Conservation (phyloP, 2,888 invertebrate species). For the Agrochola lychnidis region DNA sequence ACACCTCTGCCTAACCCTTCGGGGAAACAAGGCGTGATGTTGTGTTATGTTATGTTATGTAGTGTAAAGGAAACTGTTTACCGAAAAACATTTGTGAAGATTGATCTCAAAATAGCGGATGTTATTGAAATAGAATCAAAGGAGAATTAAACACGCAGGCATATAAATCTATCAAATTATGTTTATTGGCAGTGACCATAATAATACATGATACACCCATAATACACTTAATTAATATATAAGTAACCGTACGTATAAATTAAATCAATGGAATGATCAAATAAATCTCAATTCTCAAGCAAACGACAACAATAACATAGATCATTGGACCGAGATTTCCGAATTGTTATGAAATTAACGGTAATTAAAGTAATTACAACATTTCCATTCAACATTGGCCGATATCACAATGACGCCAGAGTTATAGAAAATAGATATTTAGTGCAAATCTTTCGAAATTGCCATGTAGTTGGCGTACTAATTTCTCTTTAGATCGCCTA, state of each 20-base stretch:
- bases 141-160: conserved; percentile 26
- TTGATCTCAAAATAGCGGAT: conserved; percentile 12
- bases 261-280: conserved; percentile 47
- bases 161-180: conserved; percentile 11
- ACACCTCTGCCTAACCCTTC: no score
- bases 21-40: no score
- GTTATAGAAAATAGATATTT: conserved; percentile 47
- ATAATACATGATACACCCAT: conserved; percentile 12
- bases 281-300: conserved; percentile 7
- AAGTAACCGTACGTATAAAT: not conserved
- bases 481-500: conserved; percentile 47
- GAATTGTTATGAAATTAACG: conserved; percentile 36
- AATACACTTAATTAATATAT: conserved; percentile 30
- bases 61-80: not conserved
- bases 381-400: conserved; percentile 36
- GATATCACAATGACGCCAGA: conserved; percentile 42
- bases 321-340: conserved; percentile 27
- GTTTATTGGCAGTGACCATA: conserved; percentile 47
- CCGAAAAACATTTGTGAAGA: not conserved
- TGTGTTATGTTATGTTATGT: no score
- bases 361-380: conserved; percentile 48
- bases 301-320: conserved; percentile 21
- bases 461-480: conserved; percentile 35
- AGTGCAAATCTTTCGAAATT: conserved; percentile 55
- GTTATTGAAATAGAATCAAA: conserved; percentile 4